Base-by-base conservation (phyloP, 2,888 invertebrate species). In the Drymonia ruficornis region DNA sequence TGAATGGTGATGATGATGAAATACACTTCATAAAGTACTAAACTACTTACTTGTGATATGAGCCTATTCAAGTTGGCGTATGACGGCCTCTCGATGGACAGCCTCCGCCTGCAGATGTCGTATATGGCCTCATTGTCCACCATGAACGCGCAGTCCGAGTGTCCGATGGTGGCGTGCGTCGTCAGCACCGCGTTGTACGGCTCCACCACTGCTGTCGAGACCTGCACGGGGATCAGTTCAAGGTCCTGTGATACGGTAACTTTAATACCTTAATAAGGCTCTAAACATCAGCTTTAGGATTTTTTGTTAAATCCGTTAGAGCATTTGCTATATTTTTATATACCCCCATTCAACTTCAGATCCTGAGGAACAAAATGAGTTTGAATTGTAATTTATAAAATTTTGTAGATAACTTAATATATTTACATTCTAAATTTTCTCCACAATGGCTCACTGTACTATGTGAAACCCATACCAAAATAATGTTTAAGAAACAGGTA, bases 41-140 rank as follows among this genome's bases (percentile, higher is more conserved):
- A 3, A 36, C 3, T 7, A 23, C 44, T 94, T n/a, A 94, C 95
- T 85, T 96, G 96, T 67, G 97, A 96, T 66, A 98, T 97, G 31
- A 98, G 93, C 52, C 97, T 93, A 83, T 98, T 98, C 58, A 98
- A 90, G 83, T 97, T 97, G 43, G 95, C 95, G 81, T 97, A 98
- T 3, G 96, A 95, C 0, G 98, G 98, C 44, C 97, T 93, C 75
- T 96, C 96, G 60, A 98, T 97, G 68, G 96, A 96, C 49, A 99
- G 93, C 73, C 96, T 96, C 60, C 96, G 94, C 55, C 97, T 94
- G 87, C 98, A 98, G 72, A 98, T 98, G 78, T 98, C 98, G 83
- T 98, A 98, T 74, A 98, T 96, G n/a, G 98, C 98, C 82, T 98
- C 98, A 76, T 98, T 98, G 92, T 98, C 98, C 18, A 98, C 97